These are phyloP conservation scores for Uropsilus gracilis DNA, from an alignment of 2,113 vertebrate species.

Conservation along the genomic window DNA sequence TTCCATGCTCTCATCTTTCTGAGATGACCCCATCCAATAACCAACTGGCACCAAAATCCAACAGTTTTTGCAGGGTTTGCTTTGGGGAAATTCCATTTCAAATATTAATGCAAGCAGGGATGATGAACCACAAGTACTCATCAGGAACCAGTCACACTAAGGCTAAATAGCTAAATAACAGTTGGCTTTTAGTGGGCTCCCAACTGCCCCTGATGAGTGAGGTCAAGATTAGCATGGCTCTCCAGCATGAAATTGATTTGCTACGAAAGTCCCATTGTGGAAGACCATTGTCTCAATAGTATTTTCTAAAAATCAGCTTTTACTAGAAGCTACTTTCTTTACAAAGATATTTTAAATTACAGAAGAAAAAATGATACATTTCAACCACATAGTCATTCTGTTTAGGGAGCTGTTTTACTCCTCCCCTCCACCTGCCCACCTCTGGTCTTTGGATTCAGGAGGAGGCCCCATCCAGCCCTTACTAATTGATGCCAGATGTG, in stretches of 20 bases:
- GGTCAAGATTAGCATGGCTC: neutral
- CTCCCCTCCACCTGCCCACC: neutral
- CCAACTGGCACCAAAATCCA: neutral
- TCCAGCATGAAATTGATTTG: neutral
- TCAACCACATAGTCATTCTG: neutral
- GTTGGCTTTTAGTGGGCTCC: neutral
- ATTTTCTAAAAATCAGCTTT: neutral
- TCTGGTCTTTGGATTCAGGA: neutral
- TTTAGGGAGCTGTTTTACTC: neutral
- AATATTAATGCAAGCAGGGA: neutral
- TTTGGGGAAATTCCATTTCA: neutral
- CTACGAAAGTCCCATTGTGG: neutral
- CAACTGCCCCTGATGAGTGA: neutral
- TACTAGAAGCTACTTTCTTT: slow-evolving; percentile 1
- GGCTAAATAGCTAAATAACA: neutral
- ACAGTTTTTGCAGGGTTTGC: neutral
- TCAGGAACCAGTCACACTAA: neutral
- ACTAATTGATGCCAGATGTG: neutral
- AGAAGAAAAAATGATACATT: neutral
- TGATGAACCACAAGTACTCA: neutral
- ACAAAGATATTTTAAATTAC: neutral
- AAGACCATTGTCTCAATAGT: neutral
- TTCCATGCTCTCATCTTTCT: neutral
- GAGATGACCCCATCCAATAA: neutral
- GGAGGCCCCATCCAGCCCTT: neutral